phyloP scores from a whole-genome alignment of 2,113 vertebrate species.

The Syngnathoides biaculeatus region DNA sequence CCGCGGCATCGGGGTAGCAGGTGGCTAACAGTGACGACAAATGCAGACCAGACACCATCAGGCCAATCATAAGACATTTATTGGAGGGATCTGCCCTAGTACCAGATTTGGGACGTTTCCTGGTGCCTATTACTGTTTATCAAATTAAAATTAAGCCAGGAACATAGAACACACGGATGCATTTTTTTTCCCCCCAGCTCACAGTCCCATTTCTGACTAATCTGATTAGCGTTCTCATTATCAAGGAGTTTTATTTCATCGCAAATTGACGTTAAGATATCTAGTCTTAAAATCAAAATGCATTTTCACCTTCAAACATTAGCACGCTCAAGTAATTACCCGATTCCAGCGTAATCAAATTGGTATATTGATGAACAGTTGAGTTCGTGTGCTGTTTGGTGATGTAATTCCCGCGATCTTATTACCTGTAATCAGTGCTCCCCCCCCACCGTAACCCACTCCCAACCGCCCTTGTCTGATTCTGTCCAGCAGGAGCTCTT shows the following conservation, averaged over 20 bases:
- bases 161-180: constrained; percentile 20
- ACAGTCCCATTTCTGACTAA: constrained; percentile 14
- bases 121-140: constrained; percentile 29
- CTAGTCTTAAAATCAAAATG: constrained; percentile 28
- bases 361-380: constrained; percentile 8
- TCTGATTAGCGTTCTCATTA: constrained; percentile 14
- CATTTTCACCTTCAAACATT: constrained; percentile 26
- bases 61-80: constrained; percentile 22
- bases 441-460: background rate
- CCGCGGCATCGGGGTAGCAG: constrained; percentile 20
- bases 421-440: constrained; percentile 50
- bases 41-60: constrained; percentile 26
- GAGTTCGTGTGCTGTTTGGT: constrained; percentile 20
- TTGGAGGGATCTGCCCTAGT: constrained; percentile 8
- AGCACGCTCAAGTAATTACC: constrained; percentile 11
- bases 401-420: constrained; percentile 45
- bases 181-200: background rate
- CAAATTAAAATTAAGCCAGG: constrained; percentile 19
- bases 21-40: constrained; percentile 34
- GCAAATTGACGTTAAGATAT: constrained; percentile 2
- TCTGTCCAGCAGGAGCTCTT: constrained; percentile 19
- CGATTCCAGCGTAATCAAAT: constrained; percentile 23
- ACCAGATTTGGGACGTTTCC: constrained; percentile 19
- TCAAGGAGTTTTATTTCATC: background rate
- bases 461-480: constrained; percentile 9